Evolutionary conservation across 53 echinoderm and acorn worm species (phyloP), one percentile per base, ranked within the genome.

Genomic region (Pentamera pediparva): DNA sequence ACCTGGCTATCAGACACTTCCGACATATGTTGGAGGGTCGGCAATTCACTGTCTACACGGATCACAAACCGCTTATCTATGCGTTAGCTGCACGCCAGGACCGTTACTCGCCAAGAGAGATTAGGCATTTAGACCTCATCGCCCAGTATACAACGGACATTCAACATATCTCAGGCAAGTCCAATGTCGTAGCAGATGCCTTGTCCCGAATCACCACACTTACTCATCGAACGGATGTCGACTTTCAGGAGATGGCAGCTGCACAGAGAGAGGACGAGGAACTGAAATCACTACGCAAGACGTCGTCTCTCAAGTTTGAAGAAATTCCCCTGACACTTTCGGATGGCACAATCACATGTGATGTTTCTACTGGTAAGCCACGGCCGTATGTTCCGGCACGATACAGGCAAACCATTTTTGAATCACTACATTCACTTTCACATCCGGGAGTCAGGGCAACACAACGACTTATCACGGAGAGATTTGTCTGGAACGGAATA

Each of bases 401-500:
- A n/a, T 65, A 65, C 25, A 48, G 87, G 6, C 65, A 79, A 8
- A 31, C 51, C 3, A 65, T 83, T 5, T 87, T 79, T 26, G 59
- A 83, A 47, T 29, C 75, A 7, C 29, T 83, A n/a, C 88, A 87
- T 50, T 51, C 32, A 0, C 38, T 85, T 15, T 75, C 80, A 0
- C 83, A 83, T 26, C 88, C 79, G 15, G 83, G 83, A 6, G 79
- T 79, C 37, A 21, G 70, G 2, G 79, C 83, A 0, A 79, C 83
- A 10, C 76, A 79, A 51, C 53, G 65, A 25, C 61, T 87, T n/a
- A 40, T 87, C 38, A 65, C 75, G 18, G 53, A 60, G 13, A 61
- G 83, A 18, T 87, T 50, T 40, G 75, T 87, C 13, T 87, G 83
- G 79, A 75, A 79, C 20, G 47, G 60, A 25, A 87, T 83, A 24